Evolutionary conservation across 1,140 invertebrate species (phyloP), one percentile per base, ranked within the genome.

Genomic region (Euschistus heros): DNA sequence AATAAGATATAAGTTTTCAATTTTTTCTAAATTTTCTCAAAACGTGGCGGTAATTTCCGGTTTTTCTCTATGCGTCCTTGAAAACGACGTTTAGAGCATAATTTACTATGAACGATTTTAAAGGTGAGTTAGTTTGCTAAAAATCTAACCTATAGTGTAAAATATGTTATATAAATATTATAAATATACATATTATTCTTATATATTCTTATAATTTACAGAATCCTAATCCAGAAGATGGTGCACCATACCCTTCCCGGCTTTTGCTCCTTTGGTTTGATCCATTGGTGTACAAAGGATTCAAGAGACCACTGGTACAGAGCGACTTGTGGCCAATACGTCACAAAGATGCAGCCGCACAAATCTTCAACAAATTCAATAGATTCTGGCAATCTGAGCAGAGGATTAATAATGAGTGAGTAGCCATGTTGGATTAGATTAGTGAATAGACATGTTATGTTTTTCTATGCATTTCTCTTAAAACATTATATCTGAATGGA

Each of bases 191-290:
- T 8, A 30, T n/a, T n/a, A n/a, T 33, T 54, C 62, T 42, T 27
- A 30, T 3, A 22, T 55, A 18, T 37, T 72, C 76, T 82, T 65
- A 37, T 6, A 13, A 37, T 37, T 37, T 37, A 18, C 77, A 94
- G 82, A 88, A 85, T 70, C 86, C 87, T 72, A 95, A 91, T 76
- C 95, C 96, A 60, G 94, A 98, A 75, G 78, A 82, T 62, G 76
- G 78, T 63, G 81, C 91, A 46, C 93, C 94, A 26, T 97, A 95
- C 75, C 81, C 93, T n/a, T 94, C 91, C 24, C 82, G 84, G 61
- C 76, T 98, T 4, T 81, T 88, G 0, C 98, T 95, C 75, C 83
- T 86, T 63, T 99, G 96, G 96, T 96, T 97, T 75, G 89, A 94
- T 75, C 66, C 76, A 0, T 76, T 96, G 69, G 86, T 90, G 0